These are phyloP conservation scores for Sceloporus tristichus DNA, from an alignment of 2,113 vertebrate genomes.

Conservation along the genomic window DNA sequence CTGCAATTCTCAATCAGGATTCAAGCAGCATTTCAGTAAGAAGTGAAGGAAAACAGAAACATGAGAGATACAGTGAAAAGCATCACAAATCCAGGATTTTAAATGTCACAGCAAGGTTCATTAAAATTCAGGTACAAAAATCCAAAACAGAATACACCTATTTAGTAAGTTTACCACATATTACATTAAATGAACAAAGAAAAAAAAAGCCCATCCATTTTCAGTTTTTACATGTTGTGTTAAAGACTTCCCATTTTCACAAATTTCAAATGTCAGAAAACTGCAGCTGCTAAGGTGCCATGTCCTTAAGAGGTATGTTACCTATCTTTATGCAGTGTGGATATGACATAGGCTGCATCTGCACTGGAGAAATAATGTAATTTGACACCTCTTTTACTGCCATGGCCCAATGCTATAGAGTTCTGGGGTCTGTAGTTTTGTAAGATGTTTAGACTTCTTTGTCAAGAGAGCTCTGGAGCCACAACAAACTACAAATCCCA, in stretches of 20 bases:
- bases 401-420: too few relatives aligned
- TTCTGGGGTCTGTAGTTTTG: too few relatives aligned
- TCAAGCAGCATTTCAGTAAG: neutral
- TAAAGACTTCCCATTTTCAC: neutral
- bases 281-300: too few relatives aligned
- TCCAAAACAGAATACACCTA: neutral
- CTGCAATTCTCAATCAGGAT: slow-evolving; percentile 48
- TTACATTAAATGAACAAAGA: too few relatives aligned
- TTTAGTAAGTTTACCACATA: too few relatives aligned
- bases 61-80: neutral
- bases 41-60: neutral
- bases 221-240: neutral
- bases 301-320: neutral
- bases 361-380: too few relatives aligned
- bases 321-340: neutral
- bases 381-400: too few relatives aligned
- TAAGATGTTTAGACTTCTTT: too few relatives aligned
- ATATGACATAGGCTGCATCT: too few relatives aligned
- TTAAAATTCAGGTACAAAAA: neutral
- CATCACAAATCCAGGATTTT: neutral
- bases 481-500: too few relatives aligned
- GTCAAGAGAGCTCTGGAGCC: too few relatives aligned
- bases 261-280: neutral
- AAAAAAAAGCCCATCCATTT: too few relatives aligned
- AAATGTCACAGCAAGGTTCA: neutral